These are phyloP conservation scores for Halictus ligatus DNA, from an alignment of 2,888 invertebrate genomes.

Conservation along the genomic window DNA sequence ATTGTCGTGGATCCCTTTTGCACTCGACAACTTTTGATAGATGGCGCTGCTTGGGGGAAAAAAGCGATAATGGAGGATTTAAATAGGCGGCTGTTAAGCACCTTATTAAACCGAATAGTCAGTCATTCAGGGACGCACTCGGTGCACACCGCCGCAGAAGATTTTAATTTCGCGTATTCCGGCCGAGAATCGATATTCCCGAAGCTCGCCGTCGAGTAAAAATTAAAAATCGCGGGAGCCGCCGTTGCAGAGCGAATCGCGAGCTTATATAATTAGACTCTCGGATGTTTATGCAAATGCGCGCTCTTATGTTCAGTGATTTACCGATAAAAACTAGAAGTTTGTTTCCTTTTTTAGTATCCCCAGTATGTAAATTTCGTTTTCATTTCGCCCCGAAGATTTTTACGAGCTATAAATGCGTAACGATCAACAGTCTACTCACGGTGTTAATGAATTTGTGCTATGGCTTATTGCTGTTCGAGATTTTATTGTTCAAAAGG, in stretches of 20 bases:
- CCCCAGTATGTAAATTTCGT: background rate
- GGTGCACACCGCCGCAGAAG: background rate
- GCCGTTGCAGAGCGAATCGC: background rate
- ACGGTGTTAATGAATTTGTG: background rate
- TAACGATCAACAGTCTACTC: background rate
- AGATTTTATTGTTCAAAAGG: background rate
- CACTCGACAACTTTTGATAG: constrained; percentile 8
- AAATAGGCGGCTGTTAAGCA: constrained; percentile 36
- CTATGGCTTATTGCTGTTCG: background rate
- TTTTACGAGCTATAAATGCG: background rate
- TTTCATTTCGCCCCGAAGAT: background rate
- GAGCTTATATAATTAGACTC: background rate
- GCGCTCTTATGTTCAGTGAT: background rate
- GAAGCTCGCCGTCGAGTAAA: background rate
- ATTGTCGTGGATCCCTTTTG: constrained; percentile 9
- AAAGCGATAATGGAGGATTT: constrained; percentile 49
- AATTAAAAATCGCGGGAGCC: background rate
- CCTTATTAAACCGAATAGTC: constrained; percentile 11
- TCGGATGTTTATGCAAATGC: background rate
- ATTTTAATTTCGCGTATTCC: background rate
- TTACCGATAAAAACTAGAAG: background rate
- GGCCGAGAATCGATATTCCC: background rate
- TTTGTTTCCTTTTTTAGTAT: background rate
- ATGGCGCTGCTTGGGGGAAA: constrained; percentile 6
- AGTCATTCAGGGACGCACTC: background rate